Conservation (phyloP, 2,113 vertebrate genomes). For the Paralichthys olivaceus region DNA sequence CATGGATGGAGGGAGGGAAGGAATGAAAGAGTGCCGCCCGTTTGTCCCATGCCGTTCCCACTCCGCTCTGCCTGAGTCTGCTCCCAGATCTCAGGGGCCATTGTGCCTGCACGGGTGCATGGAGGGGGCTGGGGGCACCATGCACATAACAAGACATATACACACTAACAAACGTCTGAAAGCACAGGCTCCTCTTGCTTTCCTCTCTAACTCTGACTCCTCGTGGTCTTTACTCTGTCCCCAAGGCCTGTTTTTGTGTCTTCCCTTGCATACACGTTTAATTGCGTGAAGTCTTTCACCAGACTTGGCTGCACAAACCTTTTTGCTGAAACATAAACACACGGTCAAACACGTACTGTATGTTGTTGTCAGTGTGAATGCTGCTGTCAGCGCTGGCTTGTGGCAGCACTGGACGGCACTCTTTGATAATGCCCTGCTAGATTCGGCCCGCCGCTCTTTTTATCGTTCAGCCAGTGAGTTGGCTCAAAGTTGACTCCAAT, state of each 20-base stretch:
- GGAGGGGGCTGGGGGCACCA: constrained; percentile 57
- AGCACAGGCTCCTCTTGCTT: neutral
- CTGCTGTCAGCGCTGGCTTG: constrained; percentile 52
- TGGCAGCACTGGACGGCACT: constrained; percentile 39
- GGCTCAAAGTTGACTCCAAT: constrained; percentile 73
- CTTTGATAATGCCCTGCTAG: constrained; percentile 61
- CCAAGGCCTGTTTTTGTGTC: neutral
- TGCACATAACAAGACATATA: constrained; percentile 47
- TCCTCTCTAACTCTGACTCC: neutral
- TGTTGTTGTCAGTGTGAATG: constrained; percentile 43
- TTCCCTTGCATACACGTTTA: neutral
- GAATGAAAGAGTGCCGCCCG: constrained; percentile 76
- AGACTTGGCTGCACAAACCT: constrained; percentile 26
- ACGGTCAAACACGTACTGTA: constrained; percentile 46
- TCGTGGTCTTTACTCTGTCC: neutral
- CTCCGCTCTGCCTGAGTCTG: constrained; percentile 72
- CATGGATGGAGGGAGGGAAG: constrained; percentile 48
- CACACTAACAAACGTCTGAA: constrained; percentile 31
- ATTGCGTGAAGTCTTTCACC: neutral
- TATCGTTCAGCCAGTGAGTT: constrained; percentile 59
- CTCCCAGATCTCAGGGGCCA: constrained; percentile 72
- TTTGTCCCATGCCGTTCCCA: constrained; percentile 71
- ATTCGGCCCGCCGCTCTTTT: constrained; percentile 47
- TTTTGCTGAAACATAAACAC: constrained; percentile 26
- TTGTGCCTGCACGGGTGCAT: constrained; percentile 70